Percentiles rank a stretch among this genome's conserved stretches.
phyloP scores from a whole-genome alignment of 2,888 invertebrate genomes.

The Scaeva pyrastri region DNA sequence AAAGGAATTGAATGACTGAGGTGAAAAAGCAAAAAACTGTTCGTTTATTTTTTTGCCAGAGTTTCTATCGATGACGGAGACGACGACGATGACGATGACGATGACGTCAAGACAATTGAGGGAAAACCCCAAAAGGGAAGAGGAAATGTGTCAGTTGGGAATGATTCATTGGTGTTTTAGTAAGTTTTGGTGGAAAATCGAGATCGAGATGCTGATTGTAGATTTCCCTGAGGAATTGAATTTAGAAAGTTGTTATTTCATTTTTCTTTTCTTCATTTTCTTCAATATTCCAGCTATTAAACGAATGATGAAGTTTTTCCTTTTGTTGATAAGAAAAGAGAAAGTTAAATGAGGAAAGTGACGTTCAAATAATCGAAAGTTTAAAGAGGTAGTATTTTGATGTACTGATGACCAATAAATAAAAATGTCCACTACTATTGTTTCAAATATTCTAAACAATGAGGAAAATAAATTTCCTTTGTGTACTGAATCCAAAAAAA shows the following conservation, averaged over 20 bases:
- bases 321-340: neutral
- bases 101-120: neutral
- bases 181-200: constrained; percentile 26
- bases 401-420: too few relatives aligned
- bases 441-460: too few relatives aligned
- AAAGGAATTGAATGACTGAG: constrained; percentile 29
- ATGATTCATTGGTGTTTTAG: constrained; percentile 63
- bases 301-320: constrained; percentile 12
- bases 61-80: too few relatives aligned
- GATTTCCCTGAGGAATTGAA: constrained; percentile 32
- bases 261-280: neutral
- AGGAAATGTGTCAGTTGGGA: constrained; percentile 51
- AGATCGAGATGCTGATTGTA: constrained; percentile 27
- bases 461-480: too few relatives aligned
- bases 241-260: neutral
- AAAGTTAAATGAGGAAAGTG: constrained; percentile 38
- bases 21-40: constrained; percentile 54
- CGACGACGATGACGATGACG: constrained; percentile 19
- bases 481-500: too few relatives aligned
- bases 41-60: constrained; percentile 26
- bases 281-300: neutral
- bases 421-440: too few relatives aligned
- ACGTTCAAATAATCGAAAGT: neutral
- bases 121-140: neutral
- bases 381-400: neutral